These are phyloP conservation scores for Malurus leucopterus DNA, from an alignment of 2,797 vertebrate species.

Conservation along the genomic window DNA sequence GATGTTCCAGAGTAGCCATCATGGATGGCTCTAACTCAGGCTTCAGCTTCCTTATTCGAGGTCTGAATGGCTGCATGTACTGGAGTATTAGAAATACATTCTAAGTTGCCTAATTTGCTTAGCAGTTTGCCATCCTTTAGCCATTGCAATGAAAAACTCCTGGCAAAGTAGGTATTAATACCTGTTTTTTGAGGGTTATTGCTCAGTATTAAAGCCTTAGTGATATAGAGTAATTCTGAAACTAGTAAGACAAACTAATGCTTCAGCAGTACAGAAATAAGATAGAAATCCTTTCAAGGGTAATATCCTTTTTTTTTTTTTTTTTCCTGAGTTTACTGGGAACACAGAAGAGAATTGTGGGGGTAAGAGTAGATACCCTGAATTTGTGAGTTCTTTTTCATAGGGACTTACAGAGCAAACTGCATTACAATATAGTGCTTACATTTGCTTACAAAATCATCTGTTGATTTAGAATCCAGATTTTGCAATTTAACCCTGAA, in stretches of 20 bases:
- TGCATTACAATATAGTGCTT: not conserved
- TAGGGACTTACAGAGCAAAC: not conserved
- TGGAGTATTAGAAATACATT: not conserved
- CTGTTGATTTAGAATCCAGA: not conserved
- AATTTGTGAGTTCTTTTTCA: not conserved
- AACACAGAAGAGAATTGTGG: not conserved
- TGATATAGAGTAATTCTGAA: not conserved
- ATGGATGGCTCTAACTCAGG: not conserved
- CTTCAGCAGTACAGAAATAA: not conserved
- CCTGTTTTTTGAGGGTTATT: not conserved
- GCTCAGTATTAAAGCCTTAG: not conserved
- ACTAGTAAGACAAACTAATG: not conserved
- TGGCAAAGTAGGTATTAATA: not conserved
- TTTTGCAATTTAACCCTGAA: not conserved
- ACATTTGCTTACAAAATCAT: not conserved
- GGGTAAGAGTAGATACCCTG: not conserved
- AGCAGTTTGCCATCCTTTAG: not conserved
- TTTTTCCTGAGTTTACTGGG: not conserved
- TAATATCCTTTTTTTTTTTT: not conserved
- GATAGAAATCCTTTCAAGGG: not conserved
- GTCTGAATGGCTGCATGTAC: not conserved
- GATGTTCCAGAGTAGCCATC: not conserved
- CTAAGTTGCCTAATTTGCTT: not conserved
- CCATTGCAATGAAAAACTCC: not conserved
- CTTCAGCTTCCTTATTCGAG: not conserved